Base-by-base conservation (phyloP, 2,888 invertebrate genomes). In the Campaea margaritaria region DNA sequence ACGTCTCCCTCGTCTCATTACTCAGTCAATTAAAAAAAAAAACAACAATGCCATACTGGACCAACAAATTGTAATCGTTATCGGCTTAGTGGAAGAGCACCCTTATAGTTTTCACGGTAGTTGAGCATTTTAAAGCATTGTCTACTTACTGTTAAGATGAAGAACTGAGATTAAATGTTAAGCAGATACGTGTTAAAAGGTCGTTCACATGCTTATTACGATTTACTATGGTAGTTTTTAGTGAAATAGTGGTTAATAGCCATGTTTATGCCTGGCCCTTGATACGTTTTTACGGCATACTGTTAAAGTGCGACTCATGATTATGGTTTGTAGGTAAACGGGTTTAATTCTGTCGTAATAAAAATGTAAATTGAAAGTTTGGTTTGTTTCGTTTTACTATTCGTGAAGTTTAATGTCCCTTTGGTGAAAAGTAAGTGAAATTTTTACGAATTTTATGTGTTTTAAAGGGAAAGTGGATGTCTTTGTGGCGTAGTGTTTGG, bases 121-220 rank as follows among this genome's bases (percentile, higher is more conserved):
- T 62, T 60, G 54, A 58, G 15, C 51, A 63, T 47, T 54, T 65
- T 43, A 44, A 55, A 53, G 68, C 57, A 70, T 68, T 71, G 70
- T 72, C 69, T 73, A 59, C 51, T 61, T 64, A 59, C 68, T 69
- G 69, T 69, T 67, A 67, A 72, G 74, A 74, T 74, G 70, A 63
- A 68, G 61, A 66, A 53, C 45, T 49, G n/a, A 65, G 74, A 74
- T 74, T 68, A 71, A 58, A 73, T 71, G 70, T 51, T 58, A 67
- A 73, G 56, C 44, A 64, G 61, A 63, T 67, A 68, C 65, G 65
- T 70, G 68, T 67, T 67, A 68, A 67, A 65, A 67, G 70, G 65
- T 70, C 66, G 57, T 70, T 70, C 68, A 64, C 70, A 69, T 60
- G 64, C 61, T 67, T 65, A 65, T 67, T 55, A 58, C 60, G 63